Percentiles rank a stretch among this genome's conserved stretches.
These are phyloP conservation scores for Phenganax marumi DNA, from an alignment of 92 coral and sea anemone species.

Conservation along the genomic window DNA sequence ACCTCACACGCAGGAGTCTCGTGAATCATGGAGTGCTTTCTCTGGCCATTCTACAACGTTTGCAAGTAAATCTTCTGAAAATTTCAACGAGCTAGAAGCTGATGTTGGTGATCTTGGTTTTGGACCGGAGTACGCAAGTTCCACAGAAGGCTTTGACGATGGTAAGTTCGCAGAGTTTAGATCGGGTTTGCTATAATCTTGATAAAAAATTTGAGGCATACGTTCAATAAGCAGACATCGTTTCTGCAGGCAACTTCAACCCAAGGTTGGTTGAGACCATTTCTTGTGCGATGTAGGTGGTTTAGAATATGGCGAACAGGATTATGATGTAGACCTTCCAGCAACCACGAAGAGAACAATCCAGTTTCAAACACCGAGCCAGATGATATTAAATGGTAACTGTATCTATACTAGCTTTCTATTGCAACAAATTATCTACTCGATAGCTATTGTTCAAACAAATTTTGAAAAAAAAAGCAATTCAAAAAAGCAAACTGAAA, in stretches of 20 bases:
- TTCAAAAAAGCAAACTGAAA: too few relatives aligned
- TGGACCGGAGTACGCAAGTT: not conserved
- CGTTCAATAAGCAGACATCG: too few relatives aligned
- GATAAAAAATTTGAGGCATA: too few relatives aligned
- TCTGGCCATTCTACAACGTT: not conserved
- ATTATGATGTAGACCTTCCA: not conserved
- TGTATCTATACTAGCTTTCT: not conserved
- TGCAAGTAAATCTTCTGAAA: not conserved
- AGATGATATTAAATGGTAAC: conserved; percentile 30
- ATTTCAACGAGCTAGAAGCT: not conserved
- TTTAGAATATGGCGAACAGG: conserved; percentile 18
- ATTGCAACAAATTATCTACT: not conserved
- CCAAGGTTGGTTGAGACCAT: not conserved
- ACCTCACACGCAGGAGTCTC: not conserved
- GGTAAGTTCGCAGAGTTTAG: not conserved
- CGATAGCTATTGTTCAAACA: not conserved
- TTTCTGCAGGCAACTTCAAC: too few relatives aligned
- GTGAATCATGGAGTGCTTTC: conserved; percentile 1
- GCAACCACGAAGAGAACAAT: not conserved
- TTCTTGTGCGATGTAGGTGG: not conserved
- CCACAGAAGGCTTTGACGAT: not conserved
- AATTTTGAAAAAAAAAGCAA: too few relatives aligned
- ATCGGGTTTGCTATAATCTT: too few relatives aligned
- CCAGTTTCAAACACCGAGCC: conserved; percentile 38
- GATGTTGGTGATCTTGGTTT: not conserved